Evolutionary conservation across 2,797 vertebrate species (phyloP), one percentile per base, ranked within the genome.

Genomic region (Pangasius mekongensis): DNA sequence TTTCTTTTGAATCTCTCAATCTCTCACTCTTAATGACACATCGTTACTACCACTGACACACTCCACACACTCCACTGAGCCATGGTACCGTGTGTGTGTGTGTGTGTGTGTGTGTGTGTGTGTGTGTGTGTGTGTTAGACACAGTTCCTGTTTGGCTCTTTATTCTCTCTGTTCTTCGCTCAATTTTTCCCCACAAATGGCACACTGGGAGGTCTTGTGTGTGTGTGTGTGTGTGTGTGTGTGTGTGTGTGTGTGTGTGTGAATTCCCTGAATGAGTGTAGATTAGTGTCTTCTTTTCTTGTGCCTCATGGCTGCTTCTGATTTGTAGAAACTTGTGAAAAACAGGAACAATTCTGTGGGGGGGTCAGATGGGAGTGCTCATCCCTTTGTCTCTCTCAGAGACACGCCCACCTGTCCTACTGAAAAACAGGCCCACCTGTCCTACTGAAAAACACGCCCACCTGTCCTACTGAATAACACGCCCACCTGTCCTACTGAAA

Each of bases 1-100:
- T 33, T 14, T 88, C 52, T 69, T 60, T 80, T 84, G 24, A 58
- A 84, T 86, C 67, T 85, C 74, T 89, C 71, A 89, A 89, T 85
- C 67, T 71, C 22, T 33, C 76, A 84, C 60, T 66, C 73, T 78
- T 85, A 89, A 87, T 33, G 83, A 87, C 85, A 74, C 47, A 69
- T 69, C 60, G 5, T 69, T 33, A 80, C 83, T 87, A 83, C 80
- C 73, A 71, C 62, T 69, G 58, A 62, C 58, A 71, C 33, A 39
- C 33, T 84, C 67, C 47, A 30, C n/a, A 71, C 33, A 71, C 33
- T 84, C 82, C 56, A 81, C 71, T 56, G 62, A 80, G 58, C 52
- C 67, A 39, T 36, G 6, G 16, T 39, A 74, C 10, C 14, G 73
- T 54, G 39, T 71, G 78, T 84, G 80, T 43, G 52, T 73, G 80